Evolutionary conservation across 2,113 vertebrate species (phyloP).

Genomic region (Passer montanus): DNA sequence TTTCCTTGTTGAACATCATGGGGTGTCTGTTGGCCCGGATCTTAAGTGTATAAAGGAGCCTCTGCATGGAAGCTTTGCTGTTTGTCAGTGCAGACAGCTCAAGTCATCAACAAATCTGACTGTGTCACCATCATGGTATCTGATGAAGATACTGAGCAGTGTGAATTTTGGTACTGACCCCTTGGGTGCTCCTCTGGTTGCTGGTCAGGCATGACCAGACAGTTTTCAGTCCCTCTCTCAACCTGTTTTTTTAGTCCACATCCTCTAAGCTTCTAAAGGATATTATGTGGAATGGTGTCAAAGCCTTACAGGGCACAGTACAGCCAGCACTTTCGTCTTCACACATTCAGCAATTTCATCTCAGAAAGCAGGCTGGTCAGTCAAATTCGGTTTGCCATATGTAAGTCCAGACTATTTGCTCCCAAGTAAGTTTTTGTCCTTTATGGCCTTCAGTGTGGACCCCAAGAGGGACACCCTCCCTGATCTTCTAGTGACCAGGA

Average conservation of each 20-base stretch:
- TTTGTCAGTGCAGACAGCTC: not conserved
- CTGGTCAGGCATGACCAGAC: not conserved
- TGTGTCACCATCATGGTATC: not conserved
- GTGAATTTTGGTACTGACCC: not conserved
- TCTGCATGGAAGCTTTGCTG: not conserved
- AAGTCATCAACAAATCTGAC: not conserved
- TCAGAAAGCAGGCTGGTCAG: not conserved
- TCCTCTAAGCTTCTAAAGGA: not conserved
- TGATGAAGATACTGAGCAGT: not conserved
- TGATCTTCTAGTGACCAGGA: not conserved
- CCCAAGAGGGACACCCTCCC: not conserved
- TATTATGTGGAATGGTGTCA: not conserved
- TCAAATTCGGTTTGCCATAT: not conserved
- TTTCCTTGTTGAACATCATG: not conserved
- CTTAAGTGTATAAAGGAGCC: not conserved
- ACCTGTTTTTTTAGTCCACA: not conserved
- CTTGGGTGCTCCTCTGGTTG: not conserved
- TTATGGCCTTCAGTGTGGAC: not conserved
- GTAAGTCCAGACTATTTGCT: not conserved
- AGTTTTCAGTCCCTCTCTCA: not conserved
- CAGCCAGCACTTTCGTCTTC: not conserved
- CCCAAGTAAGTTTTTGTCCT: not conserved
- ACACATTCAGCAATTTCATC: not conserved
- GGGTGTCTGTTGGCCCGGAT: not conserved
- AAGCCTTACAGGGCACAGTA: not conserved